Evolutionary conservation across 2,797 vertebrate species (phyloP), one percentile per base, ranked within the genome.

Genomic region (Rhyacichthys aspro): DNA sequence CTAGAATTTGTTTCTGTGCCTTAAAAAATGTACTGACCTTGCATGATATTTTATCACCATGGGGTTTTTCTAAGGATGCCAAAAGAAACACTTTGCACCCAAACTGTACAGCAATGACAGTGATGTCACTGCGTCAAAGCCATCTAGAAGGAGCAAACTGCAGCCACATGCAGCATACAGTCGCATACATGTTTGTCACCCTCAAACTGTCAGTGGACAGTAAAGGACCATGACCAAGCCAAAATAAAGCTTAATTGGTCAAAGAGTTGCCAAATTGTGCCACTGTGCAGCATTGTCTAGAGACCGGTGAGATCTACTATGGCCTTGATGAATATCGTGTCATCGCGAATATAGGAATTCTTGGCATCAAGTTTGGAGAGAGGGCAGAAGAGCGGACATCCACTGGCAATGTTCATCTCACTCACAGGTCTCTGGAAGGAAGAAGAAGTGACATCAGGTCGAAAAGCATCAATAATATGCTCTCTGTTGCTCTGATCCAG

Each of bases 321-420:
- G 67, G 94, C 96, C 90, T 99, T 99, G 89, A 99, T 95, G 89
- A 98, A 99, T 90, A 98, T 95, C 84, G 95, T 94, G 17, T 99
- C 97, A 1, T 99, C 96, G 0, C 95, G 94, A 63, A 98, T 94
- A 48, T 98, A 98, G 17, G 95, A 94, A 81, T 95, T 96, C 90
- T 96, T 98, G 79, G 92, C 86, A 54, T 98, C 96, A 63, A 98
- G 95, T 79, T 96, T 93, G 12, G 94, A 92, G 9, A 98, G 93
- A 0, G 96, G 96, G 80, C 96, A 98, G 91, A 99, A 99, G 59
- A 98, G 96, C 0, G 97, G 97, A 66, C 97, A 99, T 79, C 97
- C 97, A 0, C 97, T 98, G 79, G 97, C 97, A 0, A 99, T 96
- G 91, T 99, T 99, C 96, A 98, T 98, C 78, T 98, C 96, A 0